phyloP scores from a whole-genome alignment of 2,113 vertebrate species.

The Sinocyclocheilus anophthalmus region DNA sequence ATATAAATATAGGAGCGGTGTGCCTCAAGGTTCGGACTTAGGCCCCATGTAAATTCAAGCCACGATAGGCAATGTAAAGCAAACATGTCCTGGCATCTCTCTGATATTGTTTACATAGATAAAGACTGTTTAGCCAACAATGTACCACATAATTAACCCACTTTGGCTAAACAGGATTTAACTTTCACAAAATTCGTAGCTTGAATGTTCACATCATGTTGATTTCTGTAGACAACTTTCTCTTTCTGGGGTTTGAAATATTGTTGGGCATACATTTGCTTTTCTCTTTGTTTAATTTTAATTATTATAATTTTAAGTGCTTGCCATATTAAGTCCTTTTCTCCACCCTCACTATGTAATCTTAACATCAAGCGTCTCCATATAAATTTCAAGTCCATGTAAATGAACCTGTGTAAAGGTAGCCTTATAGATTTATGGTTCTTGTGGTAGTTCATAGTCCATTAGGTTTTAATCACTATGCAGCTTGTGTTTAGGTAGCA shows the following conservation, averaged over 20 bases:
- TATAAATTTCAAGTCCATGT: neutral
- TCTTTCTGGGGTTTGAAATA: constrained; percentile 64
- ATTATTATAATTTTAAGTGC: constrained; percentile 61
- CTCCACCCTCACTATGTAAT: constrained; percentile 20
- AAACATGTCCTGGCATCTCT: constrained; percentile 19
- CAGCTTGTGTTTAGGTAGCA: constrained; percentile 10
- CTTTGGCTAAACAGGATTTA: constrained; percentile 74
- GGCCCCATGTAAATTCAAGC: constrained; percentile 13
- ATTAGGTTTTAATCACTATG: neutral
- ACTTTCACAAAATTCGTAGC: constrained; percentile 74
- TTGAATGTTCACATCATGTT: constrained; percentile 75
- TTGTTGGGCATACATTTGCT: constrained; percentile 57
- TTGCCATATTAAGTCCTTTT: constrained; percentile 60
- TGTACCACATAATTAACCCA: constrained; percentile 44
- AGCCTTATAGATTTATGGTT: neutral
- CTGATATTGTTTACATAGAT: constrained; percentile 22
- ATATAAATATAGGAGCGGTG: neutral
- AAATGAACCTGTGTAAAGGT: constrained; percentile 20
- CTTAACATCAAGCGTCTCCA: neutral
- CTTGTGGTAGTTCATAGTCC: neutral
- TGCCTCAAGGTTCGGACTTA: neutral
- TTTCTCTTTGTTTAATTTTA: constrained; percentile 53
- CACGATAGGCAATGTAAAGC: neutral
- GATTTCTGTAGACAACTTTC: constrained; percentile 66
- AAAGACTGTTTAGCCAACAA: constrained; percentile 20